Percentiles rank a stretch among this genome's conserved stretches.
Conservation (phyloP, 2,797 vertebrate species). For the Tragelaphus oryx region DNA sequence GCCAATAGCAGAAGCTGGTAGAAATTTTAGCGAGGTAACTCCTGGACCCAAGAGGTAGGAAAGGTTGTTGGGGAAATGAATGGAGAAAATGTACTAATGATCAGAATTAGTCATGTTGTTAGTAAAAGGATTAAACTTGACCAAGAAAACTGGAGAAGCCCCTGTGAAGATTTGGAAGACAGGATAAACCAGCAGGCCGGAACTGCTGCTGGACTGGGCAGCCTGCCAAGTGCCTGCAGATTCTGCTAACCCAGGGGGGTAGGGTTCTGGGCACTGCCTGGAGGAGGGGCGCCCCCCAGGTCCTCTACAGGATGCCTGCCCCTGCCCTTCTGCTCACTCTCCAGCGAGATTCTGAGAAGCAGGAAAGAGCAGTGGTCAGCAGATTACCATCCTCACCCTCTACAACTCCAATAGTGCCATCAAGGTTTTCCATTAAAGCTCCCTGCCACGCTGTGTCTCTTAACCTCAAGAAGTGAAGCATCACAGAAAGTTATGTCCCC, state of each 20-base stretch:
- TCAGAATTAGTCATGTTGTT: background rate
- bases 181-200: background rate
- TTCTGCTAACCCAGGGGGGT: background rate
- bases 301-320: background rate
- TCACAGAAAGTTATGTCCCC: constrained; percentile 85
- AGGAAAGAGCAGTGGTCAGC: constrained; percentile 83
- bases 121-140: constrained; percentile 7
- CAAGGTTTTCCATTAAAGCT: constrained; percentile 77
- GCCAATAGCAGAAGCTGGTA: background rate
- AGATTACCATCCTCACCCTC: constrained; percentile 89
- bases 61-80: background rate
- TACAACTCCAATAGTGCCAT: constrained; percentile 85
- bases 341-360: constrained; percentile 67
- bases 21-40: background rate
- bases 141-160: background rate
- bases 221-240: background rate
- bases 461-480: constrained; percentile 88
- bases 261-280: background rate
- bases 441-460: constrained; percentile 75
- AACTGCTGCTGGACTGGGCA: background rate
- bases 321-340: background rate
- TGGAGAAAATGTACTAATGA: background rate
- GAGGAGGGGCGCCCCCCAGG: background rate
- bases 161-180: background rate
- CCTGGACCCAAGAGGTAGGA: background rate